A percentile compares a stretch with the other conserved stretches of the same genome.
Conservation (phyloP, 2,113 vertebrate genomes). For the Erpornis zantholeuca region DNA sequence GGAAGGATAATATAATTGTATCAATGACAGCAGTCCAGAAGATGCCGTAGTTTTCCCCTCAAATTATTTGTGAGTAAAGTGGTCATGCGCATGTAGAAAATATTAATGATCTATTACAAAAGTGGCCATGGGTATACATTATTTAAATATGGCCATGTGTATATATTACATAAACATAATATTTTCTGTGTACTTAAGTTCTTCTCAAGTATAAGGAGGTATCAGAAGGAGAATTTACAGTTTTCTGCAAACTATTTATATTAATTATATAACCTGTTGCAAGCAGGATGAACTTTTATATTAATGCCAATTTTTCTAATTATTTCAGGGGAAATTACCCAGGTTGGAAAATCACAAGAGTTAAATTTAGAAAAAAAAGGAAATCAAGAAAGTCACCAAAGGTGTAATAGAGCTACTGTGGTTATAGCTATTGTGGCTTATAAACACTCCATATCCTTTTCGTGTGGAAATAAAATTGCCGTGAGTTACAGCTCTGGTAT, state of each 20-base stretch:
- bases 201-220: neutral
- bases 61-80: neutral
- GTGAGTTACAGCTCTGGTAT: neutral
- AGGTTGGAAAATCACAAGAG: neutral
- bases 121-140: neutral
- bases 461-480: neutral
- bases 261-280: neutral
- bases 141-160: neutral
- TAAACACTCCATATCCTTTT: neutral
- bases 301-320: neutral
- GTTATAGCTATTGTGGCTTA: neutral
- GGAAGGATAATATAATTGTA: neutral
- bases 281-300: neutral
- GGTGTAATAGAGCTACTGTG: neutral
- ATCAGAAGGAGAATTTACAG: neutral
- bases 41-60: neutral
- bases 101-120: neutral
- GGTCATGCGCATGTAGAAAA: neutral
- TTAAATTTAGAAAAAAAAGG: neutral
- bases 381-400: neutral
- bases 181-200: neutral
- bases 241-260: neutral
- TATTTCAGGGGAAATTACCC: neutral
- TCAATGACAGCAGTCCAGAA: neutral
- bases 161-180: neutral